Evolutionary conservation across 2,888 invertebrate genomes (phyloP).

Genomic region (Rambutsinella grinnellia): DNA sequence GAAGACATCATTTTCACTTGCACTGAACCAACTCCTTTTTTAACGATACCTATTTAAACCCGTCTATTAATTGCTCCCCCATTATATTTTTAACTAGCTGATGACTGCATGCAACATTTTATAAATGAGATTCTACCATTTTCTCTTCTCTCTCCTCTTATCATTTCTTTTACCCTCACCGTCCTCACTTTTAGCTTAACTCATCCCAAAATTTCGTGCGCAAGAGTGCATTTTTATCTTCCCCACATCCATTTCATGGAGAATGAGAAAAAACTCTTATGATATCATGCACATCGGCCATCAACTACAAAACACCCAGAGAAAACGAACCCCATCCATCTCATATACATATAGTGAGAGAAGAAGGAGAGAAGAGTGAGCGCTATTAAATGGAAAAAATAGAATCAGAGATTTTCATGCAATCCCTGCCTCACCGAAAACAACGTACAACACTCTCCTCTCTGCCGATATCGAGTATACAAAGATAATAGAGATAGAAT

Average conservation of each 20-base stretch:
- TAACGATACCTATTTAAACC: too few relatives aligned
- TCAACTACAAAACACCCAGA: slow-evolving; percentile 45
- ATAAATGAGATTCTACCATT: too few relatives aligned
- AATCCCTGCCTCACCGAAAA: background rate
- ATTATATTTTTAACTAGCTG: background rate
- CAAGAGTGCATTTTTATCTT: slow-evolving; percentile 49
- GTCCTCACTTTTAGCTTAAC: background rate
- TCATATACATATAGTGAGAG: slow-evolving; percentile 18
- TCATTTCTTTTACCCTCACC: background rate
- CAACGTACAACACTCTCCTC: background rate
- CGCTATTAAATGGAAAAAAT: slow-evolving; percentile 31
- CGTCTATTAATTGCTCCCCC: background rate
- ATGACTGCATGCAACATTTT: background rate
- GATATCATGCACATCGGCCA: slow-evolving; percentile 55
- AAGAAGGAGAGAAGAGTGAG: slow-evolving; percentile 3
- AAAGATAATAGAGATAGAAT: background rate
- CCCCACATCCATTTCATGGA: slow-evolving; percentile 47
- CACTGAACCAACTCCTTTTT: too few relatives aligned
- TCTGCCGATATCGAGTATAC: background rate
- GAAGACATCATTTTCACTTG: too few relatives aligned
- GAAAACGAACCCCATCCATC: slow-evolving; percentile 44
- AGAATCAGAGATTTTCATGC: slow-evolving; percentile 51
- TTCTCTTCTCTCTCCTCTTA: background rate
- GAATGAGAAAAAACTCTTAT: slow-evolving; percentile 38
- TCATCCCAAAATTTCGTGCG: slow-evolving; percentile 43